Evolutionary conservation across 2,113 vertebrate species (phyloP).

Genomic region (Dasyprocta punctata): DNA sequence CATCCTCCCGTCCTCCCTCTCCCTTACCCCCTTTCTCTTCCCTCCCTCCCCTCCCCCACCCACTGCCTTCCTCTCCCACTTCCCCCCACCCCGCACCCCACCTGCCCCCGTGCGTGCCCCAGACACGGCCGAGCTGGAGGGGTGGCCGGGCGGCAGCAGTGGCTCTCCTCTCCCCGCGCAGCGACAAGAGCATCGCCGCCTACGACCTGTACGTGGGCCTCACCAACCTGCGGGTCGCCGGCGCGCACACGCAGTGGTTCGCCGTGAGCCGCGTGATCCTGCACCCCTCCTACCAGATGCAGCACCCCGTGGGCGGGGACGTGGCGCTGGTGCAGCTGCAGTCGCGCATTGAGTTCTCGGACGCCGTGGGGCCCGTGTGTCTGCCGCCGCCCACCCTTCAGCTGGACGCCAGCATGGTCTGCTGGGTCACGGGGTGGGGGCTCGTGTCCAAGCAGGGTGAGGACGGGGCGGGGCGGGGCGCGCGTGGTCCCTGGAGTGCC

Average conservation of each 20-base stretch:
- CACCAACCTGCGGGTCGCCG: not conserved
- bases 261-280: constrained; percentile 61
- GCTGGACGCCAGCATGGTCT: not conserved
- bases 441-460: not conserved
- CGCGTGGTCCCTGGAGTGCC: not conserved
- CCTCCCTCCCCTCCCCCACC: too few relatives aligned
- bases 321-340: constrained; percentile 75
- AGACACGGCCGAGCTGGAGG: not conserved
- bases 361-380: constrained; percentile 58
- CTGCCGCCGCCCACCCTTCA: not conserved
- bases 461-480: not conserved
- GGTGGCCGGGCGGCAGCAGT: too few relatives aligned
- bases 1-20: not conserved
- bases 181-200: not conserved
- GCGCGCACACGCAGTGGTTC: constrained; percentile 69
- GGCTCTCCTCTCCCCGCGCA: not conserved
- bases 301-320: constrained; percentile 61
- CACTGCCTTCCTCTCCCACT: too few relatives aligned
- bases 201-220: constrained; percentile 71
- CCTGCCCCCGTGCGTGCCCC: not conserved
- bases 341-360: constrained; percentile 52
- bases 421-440: constrained; percentile 78
- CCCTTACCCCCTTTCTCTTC: not conserved
- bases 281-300: not conserved
- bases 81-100: not conserved